phyloP scores from a whole-genome alignment of 2,797 vertebrate species.

The Karalla daura region DNA sequence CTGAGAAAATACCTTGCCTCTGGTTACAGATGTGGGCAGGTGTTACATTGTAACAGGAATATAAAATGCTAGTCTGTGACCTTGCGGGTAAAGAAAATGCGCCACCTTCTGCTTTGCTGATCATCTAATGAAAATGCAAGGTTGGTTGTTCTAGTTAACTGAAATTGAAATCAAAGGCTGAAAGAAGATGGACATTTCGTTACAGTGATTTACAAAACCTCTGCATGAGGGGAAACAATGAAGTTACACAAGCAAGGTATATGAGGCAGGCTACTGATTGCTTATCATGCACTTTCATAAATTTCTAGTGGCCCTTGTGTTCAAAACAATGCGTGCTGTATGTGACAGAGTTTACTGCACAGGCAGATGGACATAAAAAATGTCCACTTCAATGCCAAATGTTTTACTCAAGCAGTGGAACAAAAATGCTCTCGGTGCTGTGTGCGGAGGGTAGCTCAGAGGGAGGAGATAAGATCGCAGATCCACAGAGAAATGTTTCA shows the following conservation, averaged over 20 bases:
- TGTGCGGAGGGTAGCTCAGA: neutral
- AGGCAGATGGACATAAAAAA: neutral
- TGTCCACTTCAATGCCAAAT: neutral
- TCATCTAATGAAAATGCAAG: neutral
- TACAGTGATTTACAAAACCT: neutral
- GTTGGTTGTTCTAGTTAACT: neutral
- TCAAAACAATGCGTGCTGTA: neutral
- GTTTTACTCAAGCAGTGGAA: neutral
- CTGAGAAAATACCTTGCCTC: constrained; percentile 7
- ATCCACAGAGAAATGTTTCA: neutral
- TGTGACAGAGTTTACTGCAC: neutral
- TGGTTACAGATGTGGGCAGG: neutral
- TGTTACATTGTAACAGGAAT: neutral
- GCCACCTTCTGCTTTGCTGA: neutral
- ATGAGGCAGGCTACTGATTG: neutral
- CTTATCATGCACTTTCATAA: neutral
- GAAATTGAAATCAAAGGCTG: neutral
- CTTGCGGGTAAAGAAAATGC: neutral
- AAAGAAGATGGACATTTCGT: neutral
- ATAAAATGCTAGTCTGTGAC: constrained; percentile 1
- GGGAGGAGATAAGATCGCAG: neutral
- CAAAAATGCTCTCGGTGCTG: neutral
- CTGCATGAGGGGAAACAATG: neutral
- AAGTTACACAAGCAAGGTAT: neutral
- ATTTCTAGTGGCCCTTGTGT: neutral